Base-by-base conservation (phyloP, 2,113 vertebrate genomes). In the Cyprichromis sp. region DNA sequence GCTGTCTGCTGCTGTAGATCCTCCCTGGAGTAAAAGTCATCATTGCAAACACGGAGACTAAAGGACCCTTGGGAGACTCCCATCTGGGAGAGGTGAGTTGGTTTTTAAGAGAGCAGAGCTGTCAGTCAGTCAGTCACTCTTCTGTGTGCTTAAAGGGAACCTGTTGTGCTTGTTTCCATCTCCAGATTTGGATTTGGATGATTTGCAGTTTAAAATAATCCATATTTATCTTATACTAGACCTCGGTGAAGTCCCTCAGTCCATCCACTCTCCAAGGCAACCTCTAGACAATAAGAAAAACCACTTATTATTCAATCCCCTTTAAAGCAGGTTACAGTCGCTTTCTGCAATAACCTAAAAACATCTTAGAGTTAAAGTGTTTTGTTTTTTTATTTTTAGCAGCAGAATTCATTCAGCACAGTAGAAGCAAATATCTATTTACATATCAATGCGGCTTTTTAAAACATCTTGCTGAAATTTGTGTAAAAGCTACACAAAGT, bases 1-100 rank as follows among this genome's bases (percentile, higher is more conserved):
- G 3, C 4, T 87, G 7, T 82, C 21, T 87, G 63, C 8, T 88
- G 76, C 59, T 93, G 2, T 21, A 99, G 98, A 99, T 99, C 85
- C 97, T 99, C 8, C 98, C 98, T 0, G 98, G 98, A 8, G 98
- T 99, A 19, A 99, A 98, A 88, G 98, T 99, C 86, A 98, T 99
- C 93, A 99, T 99, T 4, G 98, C 98, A 11, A 98, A 99, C 95
- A 97, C 98, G 0, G 98, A 99, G 95, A 99, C 98, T 52, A 98
- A 98, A 95, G 98, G 98, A 52, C 98, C 98, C 12, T 94, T 99
- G 24, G 98, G 98, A 94, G 98, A 99, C 93, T 98, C 98, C 0
- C 98, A 99, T 91, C 95, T 99, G 83, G 98, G 98, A 87, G 98
- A 99, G 97, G 98, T 98, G 90, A 96, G 95, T 31, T 47, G 9